Base-by-base conservation (phyloP, 2,888 invertebrate genomes). In the Ecliptopera silaceata region DNA sequence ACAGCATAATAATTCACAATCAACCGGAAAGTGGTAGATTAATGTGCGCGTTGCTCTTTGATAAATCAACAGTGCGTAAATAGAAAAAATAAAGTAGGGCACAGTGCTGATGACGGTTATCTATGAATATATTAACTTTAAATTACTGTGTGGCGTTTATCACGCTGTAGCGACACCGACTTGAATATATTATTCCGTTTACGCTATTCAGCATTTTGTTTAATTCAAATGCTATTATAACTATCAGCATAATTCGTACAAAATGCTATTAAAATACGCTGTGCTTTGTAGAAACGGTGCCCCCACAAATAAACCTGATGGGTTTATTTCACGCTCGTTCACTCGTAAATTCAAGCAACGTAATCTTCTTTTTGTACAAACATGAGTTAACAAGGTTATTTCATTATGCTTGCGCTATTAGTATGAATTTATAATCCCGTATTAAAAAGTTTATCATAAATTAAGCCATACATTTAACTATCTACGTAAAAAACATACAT, bases 61-160 rank as follows among this genome's bases (percentile, higher is more conserved):
- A 49, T 42, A 59, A 59, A 55, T 41, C 65, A 63, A 45, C 65
- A 54, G 54, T 54, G 56, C 60, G 59, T 60, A 56, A 60, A 54
- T 46, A 53, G 17, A 56, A 56, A 52, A 56, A 61, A 56, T 48
- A 34, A 49, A 46, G 50, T 58, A 58, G 58, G 53, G 48, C 51
- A 22, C 36, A 49, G 34, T 51, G 59, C 55, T 56, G 43, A 56
- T 55, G 53, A 15, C 46, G 45, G 58, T 56, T 57, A 57, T 59
- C 50, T 59, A 54, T 59, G 61, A 53, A 56, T 53, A 53, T 32
- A 52, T 56, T 50, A 59, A 39, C 36, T 57, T 55, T 57, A 61
- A 58, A 55, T 50, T 57, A 48, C 44, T 59, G 18, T 50, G 59
- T 54, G 32, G 44, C 52, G 44, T 45, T 59, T 57, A 54, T 55